Evolutionary conservation across 1,140 invertebrate genomes (phyloP).

Genomic region (Sinella curviseta): DNA sequence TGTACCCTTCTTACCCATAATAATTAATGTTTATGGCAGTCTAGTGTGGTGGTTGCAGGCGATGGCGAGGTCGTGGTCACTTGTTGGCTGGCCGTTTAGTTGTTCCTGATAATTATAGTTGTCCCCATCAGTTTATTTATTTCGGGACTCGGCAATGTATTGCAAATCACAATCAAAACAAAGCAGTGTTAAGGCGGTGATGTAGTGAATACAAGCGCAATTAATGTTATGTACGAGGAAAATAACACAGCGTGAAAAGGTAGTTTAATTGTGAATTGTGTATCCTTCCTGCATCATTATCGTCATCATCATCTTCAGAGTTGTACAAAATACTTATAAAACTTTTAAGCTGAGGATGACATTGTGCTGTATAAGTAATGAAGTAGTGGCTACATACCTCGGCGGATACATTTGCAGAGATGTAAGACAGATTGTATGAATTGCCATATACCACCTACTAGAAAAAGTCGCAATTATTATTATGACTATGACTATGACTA

Average conservation of each 20-base stretch:
- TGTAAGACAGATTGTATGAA: not conserved
- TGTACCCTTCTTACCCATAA: too few relatives aligned
- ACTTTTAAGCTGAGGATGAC: too few relatives aligned
- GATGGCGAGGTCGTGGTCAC: not conserved
- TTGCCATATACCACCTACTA: not conserved
- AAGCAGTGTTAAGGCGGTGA: too few relatives aligned
- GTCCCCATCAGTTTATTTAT: not conserved
- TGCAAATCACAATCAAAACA: not conserved
- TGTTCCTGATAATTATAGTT: not conserved
- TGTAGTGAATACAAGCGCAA: too few relatives aligned
- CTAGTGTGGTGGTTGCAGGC: not conserved
- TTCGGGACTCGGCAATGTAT: not conserved
- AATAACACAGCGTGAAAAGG: not conserved
- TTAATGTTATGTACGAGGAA: not conserved
- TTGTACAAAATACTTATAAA: not conserved
- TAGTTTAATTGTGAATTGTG: not conserved
- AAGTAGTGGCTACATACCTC: not conserved
- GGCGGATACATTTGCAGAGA: not conserved
- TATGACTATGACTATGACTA: too few relatives aligned
- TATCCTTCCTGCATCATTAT: conserved; percentile 11
- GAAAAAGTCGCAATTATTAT: not conserved
- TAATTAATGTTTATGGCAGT: too few relatives aligned
- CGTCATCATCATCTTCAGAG: not conserved
- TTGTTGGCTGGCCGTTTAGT: not conserved
- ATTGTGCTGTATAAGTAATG: not conserved